phyloP scores from a whole-genome alignment of 2,888 invertebrate genomes.

The Torymus texanus region DNA sequence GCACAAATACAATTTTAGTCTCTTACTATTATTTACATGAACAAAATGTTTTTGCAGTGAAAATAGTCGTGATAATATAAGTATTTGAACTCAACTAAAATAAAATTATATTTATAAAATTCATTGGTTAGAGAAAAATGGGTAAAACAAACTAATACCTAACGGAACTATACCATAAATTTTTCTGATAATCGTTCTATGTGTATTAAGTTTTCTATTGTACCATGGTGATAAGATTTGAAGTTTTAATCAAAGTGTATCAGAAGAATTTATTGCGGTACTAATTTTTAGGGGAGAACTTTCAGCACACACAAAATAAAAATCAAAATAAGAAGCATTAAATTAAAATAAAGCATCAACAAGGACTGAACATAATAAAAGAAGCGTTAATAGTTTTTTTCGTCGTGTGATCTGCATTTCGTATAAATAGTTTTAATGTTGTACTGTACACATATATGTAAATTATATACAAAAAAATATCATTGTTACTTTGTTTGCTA shows the following conservation, averaged over 20 bases:
- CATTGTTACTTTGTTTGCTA: conserved; percentile 31
- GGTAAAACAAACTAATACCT: conserved; percentile 55
- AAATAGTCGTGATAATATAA: conserved; percentile 27
- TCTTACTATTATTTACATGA: too few relatives aligned
- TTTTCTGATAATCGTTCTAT: conserved; percentile 23
- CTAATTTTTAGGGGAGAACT: conserved; percentile 36
- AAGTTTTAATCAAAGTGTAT: background rate
- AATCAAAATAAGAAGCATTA: conserved; percentile 53
- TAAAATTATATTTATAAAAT: conserved; percentile 58
- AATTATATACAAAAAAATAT: conserved; percentile 19
- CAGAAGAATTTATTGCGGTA: conserved; percentile 38
- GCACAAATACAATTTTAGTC: too few relatives aligned
- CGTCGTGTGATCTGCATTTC: conserved; percentile 55
- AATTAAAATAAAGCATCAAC: conserved; percentile 54
- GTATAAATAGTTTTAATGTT: conserved; percentile 30
- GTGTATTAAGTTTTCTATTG: background rate
- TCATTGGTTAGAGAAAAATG: conserved; percentile 56
- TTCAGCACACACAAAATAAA: conserved; percentile 52
- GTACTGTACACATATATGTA: background rate
- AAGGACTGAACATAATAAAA: conserved; percentile 50
- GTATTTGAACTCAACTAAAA: conserved; percentile 53
- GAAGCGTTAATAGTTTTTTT: conserved; percentile 54
- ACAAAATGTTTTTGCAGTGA: conserved; percentile 15
- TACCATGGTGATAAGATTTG: background rate
- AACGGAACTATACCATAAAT: conserved; percentile 35